Conservation (phyloP, 2,888 invertebrate genomes). For the Drosophila infuscata region DNA sequence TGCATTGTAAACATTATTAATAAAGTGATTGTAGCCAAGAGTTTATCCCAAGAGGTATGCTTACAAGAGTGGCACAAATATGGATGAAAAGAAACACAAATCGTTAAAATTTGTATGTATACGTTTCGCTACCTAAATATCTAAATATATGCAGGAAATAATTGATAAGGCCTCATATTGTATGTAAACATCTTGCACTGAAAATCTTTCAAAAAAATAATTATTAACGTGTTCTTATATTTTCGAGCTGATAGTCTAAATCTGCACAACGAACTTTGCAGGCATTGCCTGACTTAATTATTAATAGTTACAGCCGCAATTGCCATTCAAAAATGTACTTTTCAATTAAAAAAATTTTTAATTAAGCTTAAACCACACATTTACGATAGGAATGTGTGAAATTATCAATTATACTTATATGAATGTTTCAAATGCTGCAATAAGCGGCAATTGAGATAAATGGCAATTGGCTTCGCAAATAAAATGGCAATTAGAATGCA, state of each 20-base stretch:
- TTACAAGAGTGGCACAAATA: background rate
- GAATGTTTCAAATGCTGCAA: constrained; percentile 19
- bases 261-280: background rate
- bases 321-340: constrained; percentile 5
- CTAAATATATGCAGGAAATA: background rate
- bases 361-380: constrained; percentile 4
- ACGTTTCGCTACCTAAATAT: background rate
- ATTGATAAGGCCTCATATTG: background rate
- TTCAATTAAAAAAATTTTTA: background rate
- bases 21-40: too few species aligned
- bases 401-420: constrained; percentile 32
- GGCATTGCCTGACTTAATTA: background rate
- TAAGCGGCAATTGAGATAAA: constrained; percentile 37
- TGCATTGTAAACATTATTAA: background rate
- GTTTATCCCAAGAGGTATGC: background rate
- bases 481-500: constrained; percentile 61
- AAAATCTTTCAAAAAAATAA: background rate
- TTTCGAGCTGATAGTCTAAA: background rate
- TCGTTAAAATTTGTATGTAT: background rate
- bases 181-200: background rate
- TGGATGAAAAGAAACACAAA: background rate
- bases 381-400: constrained; percentile 27
- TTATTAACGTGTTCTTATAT: background rate
- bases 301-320: constrained; percentile 9
- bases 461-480: constrained; percentile 34